A percentile compares a stretch with the other conserved stretches of the same genome.
Evolutionary conservation across 2,797 vertebrate genomes (phyloP).

Genomic region (Bovichtus diacanthus): DNA sequence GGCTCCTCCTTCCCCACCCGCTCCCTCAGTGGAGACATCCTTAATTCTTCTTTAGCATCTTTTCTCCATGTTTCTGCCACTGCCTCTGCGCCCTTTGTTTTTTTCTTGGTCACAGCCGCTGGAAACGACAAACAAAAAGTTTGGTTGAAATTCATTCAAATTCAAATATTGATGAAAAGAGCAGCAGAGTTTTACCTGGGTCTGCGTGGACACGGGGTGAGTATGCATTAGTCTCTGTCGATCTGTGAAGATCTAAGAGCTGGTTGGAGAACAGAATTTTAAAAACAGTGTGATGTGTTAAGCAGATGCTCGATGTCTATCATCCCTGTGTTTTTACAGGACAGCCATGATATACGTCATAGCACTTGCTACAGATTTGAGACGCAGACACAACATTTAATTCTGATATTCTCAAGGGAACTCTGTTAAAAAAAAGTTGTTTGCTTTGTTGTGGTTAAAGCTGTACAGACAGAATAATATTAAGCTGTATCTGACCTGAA

Average conservation of each 20-base stretch:
- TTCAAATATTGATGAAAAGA: background rate
- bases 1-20: background rate
- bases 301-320: background rate
- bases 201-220: background rate
- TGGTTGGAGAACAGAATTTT: background rate
- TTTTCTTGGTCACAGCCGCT: background rate
- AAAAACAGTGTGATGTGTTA: background rate
- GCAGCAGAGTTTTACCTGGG: slow-evolving; percentile 22
- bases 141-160: background rate
- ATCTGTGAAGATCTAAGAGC: slow-evolving; percentile 7
- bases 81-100: background rate
- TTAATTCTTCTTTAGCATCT: background rate
- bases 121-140: background rate
- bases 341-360: background rate
- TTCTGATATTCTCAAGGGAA: background rate
- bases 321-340: background rate
- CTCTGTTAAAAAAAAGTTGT: background rate
- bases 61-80: background rate
- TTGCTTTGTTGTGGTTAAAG: too few relatives aligned
- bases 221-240: background rate
- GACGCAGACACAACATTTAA: background rate
- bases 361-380: background rate
- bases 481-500: too few relatives aligned
- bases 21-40: slow-evolving; percentile 21
- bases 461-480: too few relatives aligned